These are phyloP conservation scores for Synaphobranchus kaupii DNA, from an alignment of 2,797 vertebrate genomes.

Conservation along the genomic window DNA sequence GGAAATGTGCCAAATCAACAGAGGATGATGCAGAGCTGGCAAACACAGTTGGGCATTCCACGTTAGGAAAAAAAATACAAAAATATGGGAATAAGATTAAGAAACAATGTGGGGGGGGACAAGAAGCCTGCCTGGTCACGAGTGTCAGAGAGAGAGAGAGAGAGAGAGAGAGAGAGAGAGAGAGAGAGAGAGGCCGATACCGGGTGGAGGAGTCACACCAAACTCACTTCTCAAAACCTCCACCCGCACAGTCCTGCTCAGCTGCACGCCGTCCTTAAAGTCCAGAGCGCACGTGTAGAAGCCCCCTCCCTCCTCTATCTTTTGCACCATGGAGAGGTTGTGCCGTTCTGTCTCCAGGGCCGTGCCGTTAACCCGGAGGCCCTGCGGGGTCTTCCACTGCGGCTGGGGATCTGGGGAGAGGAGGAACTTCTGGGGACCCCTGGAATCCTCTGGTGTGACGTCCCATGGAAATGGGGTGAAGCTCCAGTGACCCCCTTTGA, in stretches of 20 bases:
- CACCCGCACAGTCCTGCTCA: slow-evolving; percentile 44
- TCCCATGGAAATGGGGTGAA: slow-evolving; percentile 43
- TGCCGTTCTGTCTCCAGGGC: not conserved
- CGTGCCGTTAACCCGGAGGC: accelerated
- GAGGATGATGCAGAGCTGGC: too few relatives aligned
- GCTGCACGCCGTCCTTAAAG: not conserved
- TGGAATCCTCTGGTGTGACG: not conserved
- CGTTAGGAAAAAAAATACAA: too few relatives aligned
- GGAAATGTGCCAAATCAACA: not conserved
- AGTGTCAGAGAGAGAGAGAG: not conserved
- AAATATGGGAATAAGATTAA: too few relatives aligned
- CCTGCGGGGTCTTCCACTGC: not conserved
- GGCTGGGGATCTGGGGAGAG: not conserved
- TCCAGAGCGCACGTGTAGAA: slow-evolving; percentile 55
- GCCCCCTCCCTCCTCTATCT: slow-evolving; percentile 41
- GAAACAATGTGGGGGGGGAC: not conserved
- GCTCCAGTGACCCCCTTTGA: slow-evolving; percentile 56
- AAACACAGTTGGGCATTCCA: too few relatives aligned
- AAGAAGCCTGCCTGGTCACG: not conserved
- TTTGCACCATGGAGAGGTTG: slow-evolving; percentile 44
- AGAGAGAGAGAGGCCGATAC: not conserved
- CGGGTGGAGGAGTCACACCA: not conserved
- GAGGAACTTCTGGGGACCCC: slow-evolving; percentile 27
- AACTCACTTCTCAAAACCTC: slow-evolving; percentile 68
- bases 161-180: not conserved